Evolutionary conservation across 2,797 vertebrate genomes (phyloP), one percentile per base, ranked within the genome.

Genomic region (Myioborus miniatus): DNA sequence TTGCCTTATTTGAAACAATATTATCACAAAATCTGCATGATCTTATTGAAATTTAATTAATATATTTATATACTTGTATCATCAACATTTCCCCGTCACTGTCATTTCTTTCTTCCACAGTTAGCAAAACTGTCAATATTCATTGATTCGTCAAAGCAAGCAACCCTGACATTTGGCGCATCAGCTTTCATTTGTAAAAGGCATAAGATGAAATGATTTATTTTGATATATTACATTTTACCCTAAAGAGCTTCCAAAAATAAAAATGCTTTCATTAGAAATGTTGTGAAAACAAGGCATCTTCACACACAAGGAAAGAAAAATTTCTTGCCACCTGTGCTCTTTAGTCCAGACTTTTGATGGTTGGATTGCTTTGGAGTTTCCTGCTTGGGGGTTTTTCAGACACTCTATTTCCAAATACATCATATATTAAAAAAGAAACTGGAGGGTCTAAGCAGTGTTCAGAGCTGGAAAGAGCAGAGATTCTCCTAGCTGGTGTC

Each of bases 201-300:
- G 36, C 26, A 5, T 60, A 67, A 0, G 0, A 82, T 46, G 26
- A 52, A 81, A 70, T 82, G 52, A 86, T 91, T 94, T 86, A 79
- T 83, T 96, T 64, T 88, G 32, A 70, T 88, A 34, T 79, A 49
- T 80, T 60, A 69, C 50, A 79, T 4, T 76, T 55, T 89, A 63
- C 44, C 24, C 41, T 84, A 78, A 80, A 95, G 47, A 94, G 41
- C 27, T 72, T 63, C 47, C 55, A 78, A 93, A 96, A 87, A 36
- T 44, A 89, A 93, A 92, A 81, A 76, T 8, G 41, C n/a, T 85
- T 88, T 94, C 69, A 63, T 88, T 80, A 55, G 46, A 79, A 81
- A 23, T 67, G 65, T 79, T 93, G 44, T 82, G 80, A 76, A 93
- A 94, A 93, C 77, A 93, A 83, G 32, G 34, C 29, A 30, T 52